A percentile compares a stretch with the other conserved stretches of the same genome.
Evolutionary conservation across 2,797 vertebrate genomes (phyloP).

Genomic region (Rhabdophis nuchalis): DNA sequence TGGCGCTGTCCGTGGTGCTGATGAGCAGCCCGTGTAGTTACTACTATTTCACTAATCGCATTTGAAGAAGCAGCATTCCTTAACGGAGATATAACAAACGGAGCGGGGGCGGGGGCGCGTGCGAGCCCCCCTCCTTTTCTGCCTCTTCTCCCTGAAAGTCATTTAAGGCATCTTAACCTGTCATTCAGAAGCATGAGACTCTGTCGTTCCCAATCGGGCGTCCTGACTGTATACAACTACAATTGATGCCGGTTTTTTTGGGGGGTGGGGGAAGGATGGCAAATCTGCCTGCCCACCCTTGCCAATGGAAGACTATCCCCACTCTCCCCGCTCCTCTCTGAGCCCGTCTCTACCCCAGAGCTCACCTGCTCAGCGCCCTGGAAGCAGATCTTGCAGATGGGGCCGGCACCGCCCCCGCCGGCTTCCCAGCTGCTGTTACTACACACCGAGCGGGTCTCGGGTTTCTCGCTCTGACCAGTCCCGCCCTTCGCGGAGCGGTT

Average conservation of each 20-base stretch:
- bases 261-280: not conserved
- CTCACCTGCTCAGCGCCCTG: constrained; percentile 88
- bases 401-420: constrained; percentile 77
- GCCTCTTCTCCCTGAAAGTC: not conserved
- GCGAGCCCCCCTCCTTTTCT: no score
- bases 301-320: not conserved
- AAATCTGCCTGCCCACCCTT: not conserved
- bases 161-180: not conserved
- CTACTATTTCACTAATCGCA: not conserved
- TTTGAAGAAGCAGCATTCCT: not conserved
- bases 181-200: not conserved
- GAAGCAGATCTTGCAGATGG: constrained; percentile 93
- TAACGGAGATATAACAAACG: not conserved
- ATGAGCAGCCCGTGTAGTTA: not conserved
- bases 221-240: not conserved
- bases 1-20: constrained; percentile 70
- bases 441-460: constrained; percentile 78
- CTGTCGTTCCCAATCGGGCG: not conserved
- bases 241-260: not conserved
- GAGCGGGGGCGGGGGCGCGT: not conserved
- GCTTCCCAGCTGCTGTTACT: constrained; percentile 80
- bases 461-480: constrained; percentile 53
- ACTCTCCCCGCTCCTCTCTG: fast-evolving
- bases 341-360: not conserved
- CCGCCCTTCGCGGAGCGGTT: constrained; percentile 23